phyloP scores from a whole-genome alignment of 2,888 invertebrate species.

The Epinotia brunnichana region DNA sequence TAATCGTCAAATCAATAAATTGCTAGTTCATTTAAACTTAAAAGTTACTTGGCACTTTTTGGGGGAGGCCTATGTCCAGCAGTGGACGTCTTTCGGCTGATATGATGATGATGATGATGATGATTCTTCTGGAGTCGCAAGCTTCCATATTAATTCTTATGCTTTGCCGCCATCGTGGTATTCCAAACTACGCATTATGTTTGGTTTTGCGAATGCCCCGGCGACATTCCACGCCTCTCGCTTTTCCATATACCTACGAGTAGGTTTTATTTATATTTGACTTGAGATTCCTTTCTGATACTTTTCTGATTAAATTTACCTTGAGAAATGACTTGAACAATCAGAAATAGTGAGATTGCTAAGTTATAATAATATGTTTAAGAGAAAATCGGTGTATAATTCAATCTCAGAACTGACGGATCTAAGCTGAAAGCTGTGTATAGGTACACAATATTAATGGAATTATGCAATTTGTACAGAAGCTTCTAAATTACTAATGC shows the following conservation, averaged over 20 bases:
- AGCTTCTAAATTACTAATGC: neutral
- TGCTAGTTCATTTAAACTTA: no score
- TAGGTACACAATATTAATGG: neutral
- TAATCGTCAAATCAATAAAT: no score
- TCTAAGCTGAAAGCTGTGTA: neutral
- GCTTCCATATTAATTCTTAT: no score
- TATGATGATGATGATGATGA: no score
- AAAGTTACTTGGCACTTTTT: no score
- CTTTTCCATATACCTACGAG: neutral
- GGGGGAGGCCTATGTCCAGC: no score
- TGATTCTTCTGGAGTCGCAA: no score
- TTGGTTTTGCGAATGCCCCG: neutral
- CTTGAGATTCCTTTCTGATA: neutral
- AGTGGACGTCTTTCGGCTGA: no score
- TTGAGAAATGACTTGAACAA: neutral
- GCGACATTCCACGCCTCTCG: neutral
- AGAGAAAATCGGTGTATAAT: neutral
- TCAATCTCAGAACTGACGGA: neutral
- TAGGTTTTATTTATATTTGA: neutral
- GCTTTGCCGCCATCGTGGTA: no score
- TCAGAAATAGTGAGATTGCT: neutral
- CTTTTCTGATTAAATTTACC: neutral
- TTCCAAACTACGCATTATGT: neutral
- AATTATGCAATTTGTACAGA: slow-evolving; percentile 21
- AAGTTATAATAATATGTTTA: neutral